Percentiles rank a stretch among this genome's conserved stretches.
Evolutionary conservation across 2,888 invertebrate species (phyloP).

Genomic region (Drosophila parthenogenetica): DNA sequence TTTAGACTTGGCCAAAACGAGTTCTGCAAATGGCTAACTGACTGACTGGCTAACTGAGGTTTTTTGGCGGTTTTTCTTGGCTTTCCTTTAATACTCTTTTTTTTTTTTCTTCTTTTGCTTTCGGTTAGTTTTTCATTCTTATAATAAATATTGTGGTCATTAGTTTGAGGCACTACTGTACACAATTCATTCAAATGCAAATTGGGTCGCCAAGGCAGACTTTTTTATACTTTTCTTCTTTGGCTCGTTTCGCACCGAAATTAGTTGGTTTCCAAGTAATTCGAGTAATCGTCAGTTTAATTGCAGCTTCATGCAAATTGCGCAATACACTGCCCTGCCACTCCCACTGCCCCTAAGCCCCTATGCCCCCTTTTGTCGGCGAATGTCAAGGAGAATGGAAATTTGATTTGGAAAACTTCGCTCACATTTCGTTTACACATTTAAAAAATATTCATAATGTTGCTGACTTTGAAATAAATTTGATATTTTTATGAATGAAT

Average conservation of each 20-base stretch:
- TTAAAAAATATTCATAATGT: conserved; percentile 3
- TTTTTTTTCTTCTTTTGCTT: neutral
- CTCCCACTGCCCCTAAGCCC: neutral
- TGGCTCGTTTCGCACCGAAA: conserved; percentile 34
- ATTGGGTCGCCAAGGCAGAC: conserved; percentile 32
- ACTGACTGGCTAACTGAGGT: conserved; percentile 13
- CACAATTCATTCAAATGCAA: conserved; percentile 21
- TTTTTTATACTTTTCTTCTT: conserved; percentile 19
- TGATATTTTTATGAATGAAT: conserved; percentile 55
- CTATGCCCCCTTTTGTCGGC: neutral
- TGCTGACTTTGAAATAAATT: conserved; percentile 21
- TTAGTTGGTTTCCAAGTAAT: conserved; percentile 54
- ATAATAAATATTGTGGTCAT: conserved; percentile 52
- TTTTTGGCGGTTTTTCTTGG: conserved; percentile 43
- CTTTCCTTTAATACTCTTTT: conserved; percentile 7
- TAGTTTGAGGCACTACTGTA: conserved; percentile 34
- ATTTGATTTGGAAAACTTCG: conserved; percentile 6
- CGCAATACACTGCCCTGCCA: conserved; percentile 13
- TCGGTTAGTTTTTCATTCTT: conserved; percentile 20
- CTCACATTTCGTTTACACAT: conserved; percentile 8
- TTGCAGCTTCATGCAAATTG: conserved; percentile 53
- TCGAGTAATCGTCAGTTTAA: conserved; percentile 45
- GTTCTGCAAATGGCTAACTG: conserved; percentile 42
- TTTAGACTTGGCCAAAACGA: conserved; percentile 39
- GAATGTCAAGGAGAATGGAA: conserved; percentile 8